Conservation (phyloP, 1,140 invertebrate species). For the Megathymus violae region DNA sequence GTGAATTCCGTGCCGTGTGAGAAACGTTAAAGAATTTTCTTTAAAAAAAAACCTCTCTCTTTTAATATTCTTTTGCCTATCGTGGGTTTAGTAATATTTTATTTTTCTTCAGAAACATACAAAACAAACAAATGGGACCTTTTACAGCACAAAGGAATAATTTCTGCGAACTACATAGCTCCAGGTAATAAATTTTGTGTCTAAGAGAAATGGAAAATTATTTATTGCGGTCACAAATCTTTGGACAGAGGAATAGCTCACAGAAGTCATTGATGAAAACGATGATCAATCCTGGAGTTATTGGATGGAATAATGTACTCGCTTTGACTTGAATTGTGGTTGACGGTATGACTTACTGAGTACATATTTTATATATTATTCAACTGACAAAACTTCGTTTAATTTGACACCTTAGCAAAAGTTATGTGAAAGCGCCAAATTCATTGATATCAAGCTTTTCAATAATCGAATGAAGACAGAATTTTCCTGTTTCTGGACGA, state of each 20-base stretch:
- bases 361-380: background rate
- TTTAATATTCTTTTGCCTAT: background rate
- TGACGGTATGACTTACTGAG: background rate
- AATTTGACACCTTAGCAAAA: too few relatives aligned
- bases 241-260: constrained; percentile 24
- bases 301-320: constrained; percentile 15
- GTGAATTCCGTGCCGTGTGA: too few relatives aligned
- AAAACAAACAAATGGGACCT: constrained; percentile 6
- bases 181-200: constrained; percentile 35
- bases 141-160: constrained; percentile 11
- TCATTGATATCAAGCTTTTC: too few relatives aligned
- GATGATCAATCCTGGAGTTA: constrained; percentile 30
- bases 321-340: constrained; percentile 6
- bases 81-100: background rate
- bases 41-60: background rate
- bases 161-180: constrained; percentile 15
- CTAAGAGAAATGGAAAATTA: constrained; percentile 33
- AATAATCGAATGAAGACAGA: too few relatives aligned
- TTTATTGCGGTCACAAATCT: constrained; percentile 35
- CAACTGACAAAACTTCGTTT: too few relatives aligned
- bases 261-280: constrained; percentile 26
- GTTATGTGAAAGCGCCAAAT: too few relatives aligned
- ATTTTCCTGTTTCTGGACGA: too few relatives aligned
- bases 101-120: background rate
- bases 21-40: too few relatives aligned